Base-by-base conservation (phyloP, 2,888 invertebrate species). In the Steinernema hermaphroditum region DNA sequence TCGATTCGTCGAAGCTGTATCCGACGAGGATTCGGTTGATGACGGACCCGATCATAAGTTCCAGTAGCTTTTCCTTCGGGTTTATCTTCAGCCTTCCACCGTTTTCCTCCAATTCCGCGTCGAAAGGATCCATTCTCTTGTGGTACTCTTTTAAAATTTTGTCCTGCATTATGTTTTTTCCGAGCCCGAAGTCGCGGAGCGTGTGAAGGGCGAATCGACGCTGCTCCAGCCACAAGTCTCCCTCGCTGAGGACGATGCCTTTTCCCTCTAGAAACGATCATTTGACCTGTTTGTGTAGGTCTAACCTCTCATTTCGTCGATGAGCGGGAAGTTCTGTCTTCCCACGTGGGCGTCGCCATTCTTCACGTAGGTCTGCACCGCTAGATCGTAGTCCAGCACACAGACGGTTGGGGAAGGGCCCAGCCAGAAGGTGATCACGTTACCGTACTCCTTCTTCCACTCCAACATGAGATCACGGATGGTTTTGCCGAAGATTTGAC, bases 161-260 rank as follows among this genome's bases (percentile, higher is more conserved):
- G 2, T 27, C 44, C 57, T 76, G 72, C 54, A 76, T 69, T 0
- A 68, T 19, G 19, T 44, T 41, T 19, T 44, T 27, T 2, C 75
- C 75, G 22, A 76, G 22, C 2, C 76, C 76, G 19, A 76, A 68
- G 27, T 76, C 72, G 1, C 76, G 69, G 12, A 76, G 54, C 29
- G 37, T 37, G 27, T 19, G 69, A 27, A 49, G 37, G 19, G 54
- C 54, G 54, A 76, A 76, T 27, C 75, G 76, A 0, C 76, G 72
- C 34, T 72, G 74, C 16, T 68, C 43, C 29, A 73, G 44, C 76
- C 76, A 76, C 4, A 32, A 41, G 14, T 68, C 69, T 14, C 75
- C 68, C 16, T 68, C 68, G 24, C 34, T 68, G 2, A 37, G 16
- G 16, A 68, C 24, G 19, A 68, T 27, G 9, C 68, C 68, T 19